Evolutionary conservation across 2,797 vertebrate genomes (phyloP).

Genomic region (Argyrosomus regius): DNA sequence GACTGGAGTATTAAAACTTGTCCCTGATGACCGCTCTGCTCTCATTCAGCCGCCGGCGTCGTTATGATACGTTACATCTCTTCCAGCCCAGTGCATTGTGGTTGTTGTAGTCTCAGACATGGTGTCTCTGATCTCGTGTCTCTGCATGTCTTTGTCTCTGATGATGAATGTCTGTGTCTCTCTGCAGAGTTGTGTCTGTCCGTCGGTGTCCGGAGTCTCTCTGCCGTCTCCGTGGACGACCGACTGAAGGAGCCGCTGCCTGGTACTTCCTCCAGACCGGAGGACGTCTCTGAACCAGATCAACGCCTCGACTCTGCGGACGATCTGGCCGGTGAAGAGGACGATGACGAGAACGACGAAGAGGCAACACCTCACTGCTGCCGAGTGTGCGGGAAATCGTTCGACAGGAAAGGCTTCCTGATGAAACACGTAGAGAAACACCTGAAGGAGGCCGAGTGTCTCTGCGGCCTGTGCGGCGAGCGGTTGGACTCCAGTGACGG

Average conservation of each 20-base stretch:
- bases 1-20: no score
- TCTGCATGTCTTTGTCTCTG: no score
- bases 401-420: slow-evolving; percentile 63
- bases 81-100: no score
- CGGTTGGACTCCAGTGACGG: slow-evolving; percentile 19
- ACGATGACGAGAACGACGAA: background rate
- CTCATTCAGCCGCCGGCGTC: no score
- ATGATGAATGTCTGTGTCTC: slow-evolving; percentile 7
- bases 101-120: no score
- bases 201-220: slow-evolving; percentile 1
- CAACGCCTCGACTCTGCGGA: background rate
- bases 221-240: slow-evolving; percentile 1
- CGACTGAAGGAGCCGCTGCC: slow-evolving; percentile 30
- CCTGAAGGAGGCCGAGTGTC: slow-evolving; percentile 11
- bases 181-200: slow-evolving; percentile 56
- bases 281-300: slow-evolving; percentile 7
- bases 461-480: slow-evolving; percentile 69
- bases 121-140: no score
- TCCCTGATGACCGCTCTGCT: no score
- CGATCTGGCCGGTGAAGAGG: background rate
- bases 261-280: slow-evolving; percentile 16
- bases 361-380: slow-evolving; percentile 42
- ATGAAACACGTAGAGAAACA: slow-evolving; percentile 72
- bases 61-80: no score
- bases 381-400: slow-evolving; percentile 65